Evolutionary conservation across 2,113 vertebrate genomes (phyloP).

Genomic region (Periophthalmodon schlosseri): DNA sequence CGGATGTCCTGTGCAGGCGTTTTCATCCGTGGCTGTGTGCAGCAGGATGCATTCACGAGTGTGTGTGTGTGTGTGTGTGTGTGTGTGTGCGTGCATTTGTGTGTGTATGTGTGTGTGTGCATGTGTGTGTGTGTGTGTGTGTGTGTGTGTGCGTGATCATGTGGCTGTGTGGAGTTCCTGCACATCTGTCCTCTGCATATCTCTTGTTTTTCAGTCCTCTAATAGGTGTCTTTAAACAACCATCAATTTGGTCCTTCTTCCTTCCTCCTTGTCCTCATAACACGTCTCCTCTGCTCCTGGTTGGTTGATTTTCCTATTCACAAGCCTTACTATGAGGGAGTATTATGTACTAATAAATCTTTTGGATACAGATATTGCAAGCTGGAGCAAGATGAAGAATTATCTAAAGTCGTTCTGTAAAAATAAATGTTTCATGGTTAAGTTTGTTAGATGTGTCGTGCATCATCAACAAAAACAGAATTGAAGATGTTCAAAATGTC

Average conservation of each 20-base stretch:
- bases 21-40: slow-evolving; percentile 68
- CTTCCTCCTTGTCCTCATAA: slow-evolving; percentile 67
- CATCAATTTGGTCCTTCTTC: slow-evolving; percentile 61
- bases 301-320: slow-evolving; percentile 38
- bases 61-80: slow-evolving; percentile 29
- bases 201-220: slow-evolving; percentile 76
- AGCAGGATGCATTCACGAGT: slow-evolving; percentile 60
- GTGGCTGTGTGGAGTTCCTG: slow-evolving; percentile 69
- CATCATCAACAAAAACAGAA: not conserved
- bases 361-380: not conserved
- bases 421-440: not conserved
- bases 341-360: not conserved
- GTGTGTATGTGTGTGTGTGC: slow-evolving; percentile 9
- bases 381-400: not conserved
- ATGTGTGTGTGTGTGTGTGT: slow-evolving; percentile 23
- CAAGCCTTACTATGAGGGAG: not conserved
- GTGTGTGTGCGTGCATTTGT: not conserved
- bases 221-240: slow-evolving; percentile 70
- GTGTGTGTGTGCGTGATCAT: not conserved
- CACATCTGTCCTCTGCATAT: slow-evolving; percentile 79
- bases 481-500: not conserved
- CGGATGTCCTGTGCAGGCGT: slow-evolving; percentile 79
- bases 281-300: slow-evolving; percentile 58
- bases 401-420: not conserved
- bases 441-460: not conserved